Percentiles rank a stretch among this genome's conserved stretches.
These are phyloP conservation scores for Pseudoips prasinana DNA, from an alignment of 2,888 invertebrate genomes.

Conservation along the genomic window DNA sequence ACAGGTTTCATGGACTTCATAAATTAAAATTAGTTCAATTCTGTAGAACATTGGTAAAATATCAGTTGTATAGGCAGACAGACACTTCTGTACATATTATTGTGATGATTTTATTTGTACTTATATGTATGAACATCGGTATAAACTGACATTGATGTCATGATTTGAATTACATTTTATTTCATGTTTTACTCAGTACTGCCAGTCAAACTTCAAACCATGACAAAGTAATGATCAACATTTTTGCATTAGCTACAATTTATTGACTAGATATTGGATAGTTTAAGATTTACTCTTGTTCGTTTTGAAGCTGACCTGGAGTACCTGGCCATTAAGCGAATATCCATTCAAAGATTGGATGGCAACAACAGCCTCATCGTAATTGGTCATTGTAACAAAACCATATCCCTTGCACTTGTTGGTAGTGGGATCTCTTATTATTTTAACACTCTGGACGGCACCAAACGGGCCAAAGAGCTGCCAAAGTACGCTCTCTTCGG, in stretches of 20 bases:
- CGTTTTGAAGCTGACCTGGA: constrained; percentile 99
- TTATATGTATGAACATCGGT: constrained; percentile 44
- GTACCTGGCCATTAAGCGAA: constrained; percentile 95
- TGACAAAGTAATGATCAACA: constrained; percentile 78
- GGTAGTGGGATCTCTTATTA: constrained; percentile 96
- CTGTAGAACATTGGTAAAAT: constrained; percentile 32
- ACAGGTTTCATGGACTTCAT: constrained; percentile 31
- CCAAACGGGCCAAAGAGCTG: constrained; percentile 98
- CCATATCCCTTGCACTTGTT: constrained; percentile 99
- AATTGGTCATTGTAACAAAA: constrained; percentile 99
- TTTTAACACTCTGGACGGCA: constrained; percentile 98
- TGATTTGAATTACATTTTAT: constrained; percentile 59
- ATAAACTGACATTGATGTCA: constrained; percentile 51
- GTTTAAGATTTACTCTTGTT: constrained; percentile 90
- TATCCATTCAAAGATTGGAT: constrained; percentile 98
- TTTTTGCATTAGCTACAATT: constrained; percentile 80
- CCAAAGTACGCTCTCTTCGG: constrained; percentile 95
- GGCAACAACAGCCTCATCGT: constrained; percentile 97
- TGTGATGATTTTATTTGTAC: constrained; percentile 53
- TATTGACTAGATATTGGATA: constrained; percentile 76
- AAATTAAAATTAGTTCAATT: constrained; percentile 37
- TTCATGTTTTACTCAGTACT: constrained; percentile 48
- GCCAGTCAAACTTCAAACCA: constrained; percentile 69
- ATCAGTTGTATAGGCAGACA: constrained; percentile 33
- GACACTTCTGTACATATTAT: constrained; percentile 29